These are phyloP conservation scores for Parotocinclus haroldoi DNA, from an alignment of 2,797 vertebrate genomes.

Conservation along the genomic window DNA sequence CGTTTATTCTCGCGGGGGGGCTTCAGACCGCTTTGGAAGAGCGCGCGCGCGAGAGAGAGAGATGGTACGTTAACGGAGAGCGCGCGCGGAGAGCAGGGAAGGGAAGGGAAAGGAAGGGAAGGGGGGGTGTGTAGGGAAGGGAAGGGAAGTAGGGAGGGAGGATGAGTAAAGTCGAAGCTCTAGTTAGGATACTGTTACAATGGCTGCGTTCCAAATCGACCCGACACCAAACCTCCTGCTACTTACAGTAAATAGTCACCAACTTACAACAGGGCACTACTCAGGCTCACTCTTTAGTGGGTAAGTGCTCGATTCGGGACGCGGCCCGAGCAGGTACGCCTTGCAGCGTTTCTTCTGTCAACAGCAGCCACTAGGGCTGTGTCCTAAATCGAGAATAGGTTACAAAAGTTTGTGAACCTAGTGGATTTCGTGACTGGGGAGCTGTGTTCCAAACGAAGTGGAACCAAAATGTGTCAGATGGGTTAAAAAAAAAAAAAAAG, in stretches of 20 bases:
- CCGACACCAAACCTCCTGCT: neutral
- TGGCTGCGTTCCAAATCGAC: constrained; percentile 1
- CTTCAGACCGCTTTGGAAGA: constrained; percentile 22
- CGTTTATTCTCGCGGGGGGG: constrained; percentile 54
- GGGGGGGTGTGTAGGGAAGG: too few relatives aligned
- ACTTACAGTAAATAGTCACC: neutral
- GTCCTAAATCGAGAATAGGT: neutral
- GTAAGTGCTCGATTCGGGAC: neutral
- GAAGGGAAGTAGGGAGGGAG: constrained; percentile 57
- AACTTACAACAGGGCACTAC: neutral
- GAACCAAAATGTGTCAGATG: too few relatives aligned
- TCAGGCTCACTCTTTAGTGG: constrained; percentile 26
- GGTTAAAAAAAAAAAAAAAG: too few relatives aligned
- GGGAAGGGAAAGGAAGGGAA: constrained; percentile 21
- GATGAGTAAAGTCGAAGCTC: constrained; percentile 45
- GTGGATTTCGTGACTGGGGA: neutral
- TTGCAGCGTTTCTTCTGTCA: neutral
- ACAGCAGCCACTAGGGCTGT: neutral
- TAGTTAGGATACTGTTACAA: neutral
- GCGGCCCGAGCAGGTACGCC: neutral
- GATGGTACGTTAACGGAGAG: constrained; percentile 50
- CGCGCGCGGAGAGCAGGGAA: constrained; percentile 61
- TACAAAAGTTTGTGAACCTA: neutral
- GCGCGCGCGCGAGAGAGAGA: too few relatives aligned
- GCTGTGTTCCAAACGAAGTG: neutral